A percentile compares a stretch with the other conserved stretches of the same genome.
Evolutionary conservation across 2,888 invertebrate genomes (phyloP).

Genomic region (Suillia variegata): DNA sequence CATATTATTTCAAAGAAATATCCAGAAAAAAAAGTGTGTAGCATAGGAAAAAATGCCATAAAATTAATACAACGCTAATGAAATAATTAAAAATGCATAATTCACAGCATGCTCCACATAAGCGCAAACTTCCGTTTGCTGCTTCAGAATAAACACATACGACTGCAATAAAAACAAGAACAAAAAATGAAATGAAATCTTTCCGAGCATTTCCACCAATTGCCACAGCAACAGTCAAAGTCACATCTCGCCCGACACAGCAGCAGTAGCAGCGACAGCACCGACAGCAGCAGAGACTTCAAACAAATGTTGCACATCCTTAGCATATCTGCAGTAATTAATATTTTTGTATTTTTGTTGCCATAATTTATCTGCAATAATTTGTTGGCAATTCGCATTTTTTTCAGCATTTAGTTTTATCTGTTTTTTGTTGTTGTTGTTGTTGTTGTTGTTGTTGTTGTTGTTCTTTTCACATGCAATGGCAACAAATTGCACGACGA

Average conservation of each 20-base stretch:
- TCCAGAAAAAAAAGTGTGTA: too few relatives aligned
- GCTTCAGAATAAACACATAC: background rate
- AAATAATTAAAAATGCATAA: slow-evolving; percentile 26
- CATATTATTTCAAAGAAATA: too few relatives aligned
- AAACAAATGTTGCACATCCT: slow-evolving; percentile 5
- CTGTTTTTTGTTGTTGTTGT: background rate
- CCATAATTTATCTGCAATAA: slow-evolving; percentile 50
- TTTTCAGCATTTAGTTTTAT: background rate
- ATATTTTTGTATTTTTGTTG: slow-evolving; percentile 34
- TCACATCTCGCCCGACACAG: background rate
- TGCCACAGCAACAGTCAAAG: background rate
- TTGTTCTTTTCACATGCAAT: slow-evolving; percentile 2
- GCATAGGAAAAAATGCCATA: too few relatives aligned
- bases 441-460: slow-evolving; percentile 12
- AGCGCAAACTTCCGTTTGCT: background rate
- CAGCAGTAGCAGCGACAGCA: too few relatives aligned
- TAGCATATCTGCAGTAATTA: slow-evolving; percentile 4
- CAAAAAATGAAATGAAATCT: too few relatives aligned
- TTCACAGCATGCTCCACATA: slow-evolving; percentile 10
- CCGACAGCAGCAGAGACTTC: background rate
- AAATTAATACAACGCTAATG: too few relatives aligned
- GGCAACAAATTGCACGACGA: background rate
- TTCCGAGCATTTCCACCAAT: too few relatives aligned
- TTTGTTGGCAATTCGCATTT: slow-evolving; percentile 27
- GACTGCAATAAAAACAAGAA: background rate